Evolutionary conservation across 2,113 vertebrate genomes (phyloP), one percentile per base, ranked within the genome.

Genomic region (Elgaria multicarinata): DNA sequence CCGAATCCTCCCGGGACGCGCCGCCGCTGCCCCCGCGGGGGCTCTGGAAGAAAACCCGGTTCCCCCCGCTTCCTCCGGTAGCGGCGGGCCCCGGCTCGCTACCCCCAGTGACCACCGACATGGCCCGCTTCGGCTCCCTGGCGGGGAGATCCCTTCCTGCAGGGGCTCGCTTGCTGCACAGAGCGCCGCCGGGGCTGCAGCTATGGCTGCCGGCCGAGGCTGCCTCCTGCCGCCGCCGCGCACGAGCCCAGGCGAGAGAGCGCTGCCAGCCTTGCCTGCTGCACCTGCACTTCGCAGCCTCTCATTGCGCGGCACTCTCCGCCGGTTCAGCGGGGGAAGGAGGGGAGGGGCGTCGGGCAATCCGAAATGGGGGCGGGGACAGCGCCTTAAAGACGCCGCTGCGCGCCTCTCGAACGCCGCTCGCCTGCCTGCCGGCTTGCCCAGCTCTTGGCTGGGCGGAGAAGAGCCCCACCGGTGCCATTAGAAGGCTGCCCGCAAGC

Each of bases 41-140:
- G 93, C 97, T 95, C 94, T 99, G 98, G 96, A 99, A 99, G 96
- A 99, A 99, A 82, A 99, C 98, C 20, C 98, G 98, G 91, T 91
- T 95, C 9, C 96, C 93, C 46, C 96, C 93, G 75, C 95, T 93
- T 42, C 93, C 92, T 7, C 95, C 94, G 12, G 94, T 91, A 28
- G 93, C 89, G 31, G 94, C 94, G 31, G 94, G 92, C 78, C 93
- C 91, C 88, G 97, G 93, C 94, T 97, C 97, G 83, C 95, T 95
- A 90, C 96, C 93, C 84, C 96, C 97, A 14, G 96, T 94, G 16
- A 80, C 95, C 92, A 95, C 95, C 76, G 96, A 96, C 96, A 94
- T 96, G 94, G 94, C 95, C 94, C 91, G 91, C 85, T 90, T 80
- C 78, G 78, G 55, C 82, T 75, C 82, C 90, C 88, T 79, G 80